Evolutionary conservation across 2,888 invertebrate species (phyloP), one percentile per base, ranked within the genome.

Genomic region (Apantesis nais): DNA sequence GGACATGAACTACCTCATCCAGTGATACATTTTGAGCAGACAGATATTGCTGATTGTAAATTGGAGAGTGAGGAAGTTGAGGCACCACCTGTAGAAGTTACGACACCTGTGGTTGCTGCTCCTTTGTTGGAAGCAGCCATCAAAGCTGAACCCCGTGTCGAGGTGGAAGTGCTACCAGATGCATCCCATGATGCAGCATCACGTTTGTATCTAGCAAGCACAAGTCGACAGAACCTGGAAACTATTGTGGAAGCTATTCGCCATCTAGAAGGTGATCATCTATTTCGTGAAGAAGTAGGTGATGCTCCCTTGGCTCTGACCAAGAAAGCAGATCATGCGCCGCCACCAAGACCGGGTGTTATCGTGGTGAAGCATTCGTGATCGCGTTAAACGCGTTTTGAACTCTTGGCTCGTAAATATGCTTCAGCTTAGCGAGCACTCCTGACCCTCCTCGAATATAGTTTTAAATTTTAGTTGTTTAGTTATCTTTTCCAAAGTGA

Each of bases 191-290:
- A 93, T 62, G 83, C 89, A 4, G 88, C 93, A 0, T 91, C 95
- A 58, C 91, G 95, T 11, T 85, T 95, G 52, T 95, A 95, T 82
- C 86, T 94, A 34, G 94, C 95, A 31, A 95, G 93, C 80, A 98
- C 98, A 67, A 98, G 98, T 76, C 97, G 99, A 70, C 98, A 99
- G 91, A 99, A 99, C 92, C 96, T 99, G 84, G 99, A 99, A 93
- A 99, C 99, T 22, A 99, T 99, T 81, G 99, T 99, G 58, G 99
- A 99, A 92, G 99, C 99, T 70, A 99, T 99, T 86, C 97, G 99
- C 58, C 99, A 99, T 90, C 95, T 99, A 80, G 99, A 99, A 90
- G 99, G 99, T 60, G 99, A 99, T 90, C 98, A 98, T 90, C 95
- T 99, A 88, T 99, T 99, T 93, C 96, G 97, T 78, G 98, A 98